Conservation (phyloP, 1,140 invertebrate genomes). For the Cydia amplana region DNA sequence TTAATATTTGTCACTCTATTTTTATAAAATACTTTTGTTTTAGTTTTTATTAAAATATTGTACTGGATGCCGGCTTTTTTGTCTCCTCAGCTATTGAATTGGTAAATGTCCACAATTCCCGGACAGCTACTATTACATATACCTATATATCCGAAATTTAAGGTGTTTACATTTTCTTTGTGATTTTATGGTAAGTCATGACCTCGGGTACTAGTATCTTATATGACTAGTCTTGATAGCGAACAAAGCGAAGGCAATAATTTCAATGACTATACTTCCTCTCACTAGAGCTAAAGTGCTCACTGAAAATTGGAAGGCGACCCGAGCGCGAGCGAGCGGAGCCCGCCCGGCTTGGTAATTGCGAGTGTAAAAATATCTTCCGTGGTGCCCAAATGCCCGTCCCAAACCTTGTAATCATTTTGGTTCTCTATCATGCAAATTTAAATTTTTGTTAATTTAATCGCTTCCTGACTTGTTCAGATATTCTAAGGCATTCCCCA, state of each 20-base stretch:
- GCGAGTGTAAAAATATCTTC: background rate
- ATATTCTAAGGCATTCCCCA: background rate
- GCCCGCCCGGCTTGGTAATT: background rate
- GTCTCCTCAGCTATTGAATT: too few relatives aligned
- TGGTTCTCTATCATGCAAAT: constrained; percentile 24
- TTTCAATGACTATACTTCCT: background rate
- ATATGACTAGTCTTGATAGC: background rate
- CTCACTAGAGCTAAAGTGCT: constrained; percentile 1
- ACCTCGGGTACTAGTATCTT: background rate
- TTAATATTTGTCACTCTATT: too few relatives aligned
- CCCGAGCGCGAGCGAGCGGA: background rate
- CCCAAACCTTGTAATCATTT: constrained; percentile 23
- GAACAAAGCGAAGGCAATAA: background rate
- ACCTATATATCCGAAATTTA: background rate
- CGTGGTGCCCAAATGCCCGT: background rate
- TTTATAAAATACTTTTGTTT: too few relatives aligned
- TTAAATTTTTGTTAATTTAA: constrained; percentile 19
- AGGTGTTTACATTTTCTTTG: background rate
- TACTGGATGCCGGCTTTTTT: too few relatives aligned
- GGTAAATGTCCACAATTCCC: too few relatives aligned
- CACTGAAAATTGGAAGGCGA: constrained; percentile 1
- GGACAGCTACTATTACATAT: too few relatives aligned
- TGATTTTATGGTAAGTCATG: background rate
- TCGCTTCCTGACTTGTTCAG: constrained; percentile 10
- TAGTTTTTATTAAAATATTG: too few relatives aligned